Percentiles rank a stretch among this genome's conserved stretches.
phyloP scores from a whole-genome alignment of 2,888 invertebrate species.

The Philaethria dido region DNA sequence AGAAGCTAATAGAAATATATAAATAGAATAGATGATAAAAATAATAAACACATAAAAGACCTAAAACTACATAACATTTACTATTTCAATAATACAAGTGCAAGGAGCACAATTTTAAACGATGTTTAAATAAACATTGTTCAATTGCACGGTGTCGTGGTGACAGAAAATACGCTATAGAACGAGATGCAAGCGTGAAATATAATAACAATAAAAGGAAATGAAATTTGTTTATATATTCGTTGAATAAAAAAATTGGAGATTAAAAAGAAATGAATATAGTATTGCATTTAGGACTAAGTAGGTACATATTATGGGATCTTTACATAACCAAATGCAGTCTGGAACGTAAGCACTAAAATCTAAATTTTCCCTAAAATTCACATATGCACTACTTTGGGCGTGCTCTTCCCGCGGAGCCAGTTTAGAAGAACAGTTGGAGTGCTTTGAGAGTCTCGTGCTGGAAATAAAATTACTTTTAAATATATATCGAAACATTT shows the following conservation, averaged over 20 bases:
- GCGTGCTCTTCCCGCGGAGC: slow-evolving; percentile 90
- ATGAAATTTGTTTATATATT: neutral
- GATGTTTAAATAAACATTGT: slow-evolving; percentile 38
- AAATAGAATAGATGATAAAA: neutral
- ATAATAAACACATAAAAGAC: neutral
- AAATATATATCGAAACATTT: neutral
- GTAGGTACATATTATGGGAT: neutral
- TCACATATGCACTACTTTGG: slow-evolving; percentile 85
- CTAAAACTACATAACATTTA: neutral
- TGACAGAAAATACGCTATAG: neutral
- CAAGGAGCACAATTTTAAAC: slow-evolving; percentile 35
- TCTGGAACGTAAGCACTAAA: slow-evolving; percentile 27
- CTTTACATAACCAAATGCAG: slow-evolving; percentile 10
- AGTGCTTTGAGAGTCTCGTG: slow-evolving; percentile 91
- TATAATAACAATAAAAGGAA: neutral
- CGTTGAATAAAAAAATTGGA: neutral
- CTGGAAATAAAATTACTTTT: slow-evolving; percentile 73
- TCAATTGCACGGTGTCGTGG: slow-evolving; percentile 37
- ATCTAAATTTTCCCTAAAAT: slow-evolving; percentile 30
- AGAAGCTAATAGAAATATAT: neutral
- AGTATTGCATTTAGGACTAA: neutral
- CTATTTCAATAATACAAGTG: slow-evolving; percentile 25
- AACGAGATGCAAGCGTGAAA: neutral
- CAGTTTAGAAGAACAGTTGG: slow-evolving; percentile 91
- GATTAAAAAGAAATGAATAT: neutral